Percentiles rank a stretch among this genome's conserved stretches.
phyloP scores from a whole-genome alignment of 2,888 invertebrate genomes.

The Heliconius charithonia region DNA sequence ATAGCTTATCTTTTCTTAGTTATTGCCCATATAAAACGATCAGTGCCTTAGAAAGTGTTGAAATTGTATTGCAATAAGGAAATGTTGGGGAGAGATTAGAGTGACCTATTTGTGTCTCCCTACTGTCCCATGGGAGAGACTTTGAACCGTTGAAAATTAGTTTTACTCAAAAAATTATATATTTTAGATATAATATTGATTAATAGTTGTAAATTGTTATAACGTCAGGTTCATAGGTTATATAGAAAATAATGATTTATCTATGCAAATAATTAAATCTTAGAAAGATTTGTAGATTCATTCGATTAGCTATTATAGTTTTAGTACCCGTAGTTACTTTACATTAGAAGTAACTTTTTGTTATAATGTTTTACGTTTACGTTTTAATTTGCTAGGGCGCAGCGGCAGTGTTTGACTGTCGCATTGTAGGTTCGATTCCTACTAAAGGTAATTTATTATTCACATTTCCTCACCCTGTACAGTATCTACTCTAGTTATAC shows the following conservation, averaged over 20 bases:
- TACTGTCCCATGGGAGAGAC: neutral
- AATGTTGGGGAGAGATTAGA: constrained; percentile 41
- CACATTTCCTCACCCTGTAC: no score
- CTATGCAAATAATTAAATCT: no score
- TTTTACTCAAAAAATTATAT: neutral
- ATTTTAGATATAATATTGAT: no score
- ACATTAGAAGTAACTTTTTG: neutral
- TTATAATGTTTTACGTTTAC: neutral
- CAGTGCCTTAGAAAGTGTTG: constrained; percentile 49
- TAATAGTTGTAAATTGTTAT: no score
- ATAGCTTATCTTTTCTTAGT: constrained; percentile 55
- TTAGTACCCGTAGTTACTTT: neutral
- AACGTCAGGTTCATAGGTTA: no score
- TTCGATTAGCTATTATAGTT: neutral
- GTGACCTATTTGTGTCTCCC: constrained; percentile 40
- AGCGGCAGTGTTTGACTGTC: no score
- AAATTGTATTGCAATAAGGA: constrained; percentile 46
- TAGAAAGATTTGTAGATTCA: no score
- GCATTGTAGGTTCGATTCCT: no score
- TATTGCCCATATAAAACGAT: constrained; percentile 52
- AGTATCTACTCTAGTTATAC: no score
- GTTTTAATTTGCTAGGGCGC: no score
- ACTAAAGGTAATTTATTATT: no score
- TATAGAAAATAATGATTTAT: no score
- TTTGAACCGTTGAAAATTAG: neutral